These are phyloP conservation scores for Phenganax stokvisi DNA, from an alignment of 92 coral and sea anemone species.

Conservation along the genomic window DNA sequence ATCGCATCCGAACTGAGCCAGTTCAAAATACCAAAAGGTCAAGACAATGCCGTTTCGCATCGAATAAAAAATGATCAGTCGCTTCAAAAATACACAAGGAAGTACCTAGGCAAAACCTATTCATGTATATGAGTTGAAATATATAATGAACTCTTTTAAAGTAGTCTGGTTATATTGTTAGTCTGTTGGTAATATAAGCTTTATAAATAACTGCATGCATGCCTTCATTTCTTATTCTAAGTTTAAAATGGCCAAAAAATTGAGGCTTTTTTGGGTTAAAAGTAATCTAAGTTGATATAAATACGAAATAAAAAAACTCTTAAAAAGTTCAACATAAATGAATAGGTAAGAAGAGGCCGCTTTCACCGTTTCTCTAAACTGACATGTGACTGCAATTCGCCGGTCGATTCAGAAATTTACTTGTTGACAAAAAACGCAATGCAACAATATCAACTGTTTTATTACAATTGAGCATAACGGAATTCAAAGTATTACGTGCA, in stretches of 20 bases:
- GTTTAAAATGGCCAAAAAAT: too few species aligned
- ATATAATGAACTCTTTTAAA: not conserved
- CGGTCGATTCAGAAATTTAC: not conserved
- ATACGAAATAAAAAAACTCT: too few species aligned
- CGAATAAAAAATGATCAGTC: not conserved
- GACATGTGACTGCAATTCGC: not conserved
- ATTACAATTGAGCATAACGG: not conserved
- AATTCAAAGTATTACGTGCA: not conserved
- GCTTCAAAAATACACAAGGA: not conserved
- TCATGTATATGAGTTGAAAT: not conserved
- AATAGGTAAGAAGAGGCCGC: not conserved
- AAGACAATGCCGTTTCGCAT: not conserved
- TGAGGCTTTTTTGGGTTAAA: too few species aligned
- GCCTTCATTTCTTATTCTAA: too few species aligned
- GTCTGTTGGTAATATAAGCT: too few species aligned
- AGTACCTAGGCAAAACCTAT: not conserved
- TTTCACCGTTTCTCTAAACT: not conserved
- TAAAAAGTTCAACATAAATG: not conserved
- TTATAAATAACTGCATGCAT: too few species aligned
- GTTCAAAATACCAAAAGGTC: conserved; percentile 12
- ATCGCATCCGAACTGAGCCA: not conserved
- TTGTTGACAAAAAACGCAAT: not conserved
- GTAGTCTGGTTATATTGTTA: too few species aligned
- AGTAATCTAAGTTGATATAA: too few species aligned
- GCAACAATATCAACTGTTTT: not conserved